phyloP scores from a whole-genome alignment of 1,140 invertebrate species.

The Hyposmocoma kahamanoa region DNA sequence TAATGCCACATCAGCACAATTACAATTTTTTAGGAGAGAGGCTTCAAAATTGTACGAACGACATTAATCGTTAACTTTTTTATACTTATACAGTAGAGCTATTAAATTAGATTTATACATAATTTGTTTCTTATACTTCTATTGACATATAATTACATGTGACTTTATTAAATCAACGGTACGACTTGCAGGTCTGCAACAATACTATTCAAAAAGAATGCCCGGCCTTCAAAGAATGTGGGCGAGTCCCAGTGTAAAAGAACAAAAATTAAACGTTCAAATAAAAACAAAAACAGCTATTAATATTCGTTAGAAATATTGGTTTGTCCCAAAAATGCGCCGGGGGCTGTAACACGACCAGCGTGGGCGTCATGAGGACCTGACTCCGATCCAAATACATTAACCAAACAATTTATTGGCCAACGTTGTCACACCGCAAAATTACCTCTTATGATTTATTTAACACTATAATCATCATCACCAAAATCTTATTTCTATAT shows the following conservation, averaged over 20 bases:
- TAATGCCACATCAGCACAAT: not conserved
- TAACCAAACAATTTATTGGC: conserved; percentile 44
- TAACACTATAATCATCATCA: conserved; percentile 18
- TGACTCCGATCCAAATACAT: conserved; percentile 36
- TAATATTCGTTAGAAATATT: conserved; percentile 72
- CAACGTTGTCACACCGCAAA: conserved; percentile 29
- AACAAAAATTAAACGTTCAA: conserved; percentile 39
- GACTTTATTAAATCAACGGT: not conserved
- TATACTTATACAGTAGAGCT: not conserved
- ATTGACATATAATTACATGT: not conserved
- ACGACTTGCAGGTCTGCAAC: not conserved
- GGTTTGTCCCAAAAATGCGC: conserved; percentile 67
- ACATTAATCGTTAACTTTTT: not conserved
- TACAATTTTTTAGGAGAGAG: not conserved
- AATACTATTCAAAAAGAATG: conserved; percentile 18
- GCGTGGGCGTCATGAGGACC: conserved; percentile 60
- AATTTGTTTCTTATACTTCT: not conserved
- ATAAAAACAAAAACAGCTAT: conserved; percentile 62
- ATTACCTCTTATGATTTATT: conserved; percentile 42
- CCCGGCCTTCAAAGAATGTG: conserved; percentile 27
- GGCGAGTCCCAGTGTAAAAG: conserved; percentile 21
- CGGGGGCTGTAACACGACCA: conserved; percentile 58
- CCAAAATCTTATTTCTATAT: not conserved
- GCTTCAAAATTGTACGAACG: not conserved
- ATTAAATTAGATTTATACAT: not conserved